phyloP scores from a whole-genome alignment of 2,113 vertebrate genomes.

The Seriola dumerili region DNA sequence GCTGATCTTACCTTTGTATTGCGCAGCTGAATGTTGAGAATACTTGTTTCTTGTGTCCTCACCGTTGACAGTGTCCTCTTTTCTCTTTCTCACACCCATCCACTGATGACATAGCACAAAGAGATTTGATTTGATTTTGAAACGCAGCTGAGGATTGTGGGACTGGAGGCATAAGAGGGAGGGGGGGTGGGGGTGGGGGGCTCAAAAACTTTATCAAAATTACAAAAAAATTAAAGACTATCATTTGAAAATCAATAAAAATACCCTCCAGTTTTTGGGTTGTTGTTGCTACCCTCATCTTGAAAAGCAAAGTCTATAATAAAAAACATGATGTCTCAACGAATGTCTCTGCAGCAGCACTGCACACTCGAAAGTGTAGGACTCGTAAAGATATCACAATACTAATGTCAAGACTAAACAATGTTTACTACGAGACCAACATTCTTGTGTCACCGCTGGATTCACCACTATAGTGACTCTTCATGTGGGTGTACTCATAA shows the following conservation, averaged over 20 bases:
- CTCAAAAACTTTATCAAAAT: not conserved
- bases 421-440: not conserved
- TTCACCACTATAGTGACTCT: not conserved
- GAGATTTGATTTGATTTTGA: conserved; percentile 71
- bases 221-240: not conserved
- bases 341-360: too few relatives aligned
- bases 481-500: conserved; percentile 39
- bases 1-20: conserved; percentile 68
- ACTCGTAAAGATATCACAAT: not conserved
- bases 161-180: not conserved
- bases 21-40: conserved; percentile 29
- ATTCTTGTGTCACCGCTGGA: not conserved
- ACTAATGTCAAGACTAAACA: conserved; percentile 1
- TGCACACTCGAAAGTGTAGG: not conserved
- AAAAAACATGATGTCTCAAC: not conserved
- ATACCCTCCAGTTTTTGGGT: too few relatives aligned
- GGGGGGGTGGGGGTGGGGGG: not conserved
- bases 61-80: conserved; percentile 54
- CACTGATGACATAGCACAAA: conserved; percentile 57
- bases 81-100: conserved; percentile 70
- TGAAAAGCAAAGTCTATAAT: not conserved
- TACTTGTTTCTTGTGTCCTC: conserved; percentile 24
- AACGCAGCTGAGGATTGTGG: conserved; percentile 36
- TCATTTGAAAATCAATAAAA: not conserved
- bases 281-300: not conserved